Conservation (phyloP, 1,140 invertebrate genomes). For the Fopius arisanus region DNA sequence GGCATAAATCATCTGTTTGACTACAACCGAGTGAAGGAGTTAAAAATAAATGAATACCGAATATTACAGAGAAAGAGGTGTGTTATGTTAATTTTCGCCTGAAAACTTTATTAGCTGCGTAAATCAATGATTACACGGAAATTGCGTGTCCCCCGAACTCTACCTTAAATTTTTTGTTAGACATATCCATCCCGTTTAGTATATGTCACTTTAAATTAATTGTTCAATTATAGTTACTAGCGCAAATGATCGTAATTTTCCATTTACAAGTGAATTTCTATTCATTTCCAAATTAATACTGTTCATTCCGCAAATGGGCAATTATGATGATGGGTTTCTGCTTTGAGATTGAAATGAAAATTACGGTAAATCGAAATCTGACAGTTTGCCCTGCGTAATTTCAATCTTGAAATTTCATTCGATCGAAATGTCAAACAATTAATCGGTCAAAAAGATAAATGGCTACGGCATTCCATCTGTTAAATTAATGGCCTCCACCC, state of each 20-base stretch:
- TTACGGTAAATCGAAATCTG: too few species aligned
- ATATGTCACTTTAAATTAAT: too few species aligned
- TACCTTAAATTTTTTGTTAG: background rate
- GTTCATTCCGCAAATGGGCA: too few species aligned
- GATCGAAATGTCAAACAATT: background rate
- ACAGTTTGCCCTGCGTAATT: too few species aligned
- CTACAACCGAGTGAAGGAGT: background rate
- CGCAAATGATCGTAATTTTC: too few species aligned
- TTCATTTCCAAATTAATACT: too few species aligned
- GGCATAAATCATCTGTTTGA: background rate
- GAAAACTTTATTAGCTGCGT: constrained; percentile 52
- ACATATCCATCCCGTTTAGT: too few species aligned
- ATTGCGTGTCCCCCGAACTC: background rate
- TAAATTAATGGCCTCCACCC: background rate
- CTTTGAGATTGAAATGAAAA: too few species aligned
- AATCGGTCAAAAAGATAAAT: background rate
- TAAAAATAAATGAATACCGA: constrained; percentile 1
- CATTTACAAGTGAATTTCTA: too few species aligned
- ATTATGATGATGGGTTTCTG: too few species aligned
- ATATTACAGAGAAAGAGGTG: constrained; percentile 2
- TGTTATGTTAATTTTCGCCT: constrained; percentile 33
- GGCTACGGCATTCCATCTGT: background rate
- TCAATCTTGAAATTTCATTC: background rate
- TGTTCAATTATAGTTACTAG: too few species aligned
- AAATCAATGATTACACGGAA: constrained; percentile 43